Percentiles rank a stretch among this genome's conserved stretches.
phyloP scores from a whole-genome alignment of 2,797 vertebrate genomes.

The Siniperca undulata region DNA sequence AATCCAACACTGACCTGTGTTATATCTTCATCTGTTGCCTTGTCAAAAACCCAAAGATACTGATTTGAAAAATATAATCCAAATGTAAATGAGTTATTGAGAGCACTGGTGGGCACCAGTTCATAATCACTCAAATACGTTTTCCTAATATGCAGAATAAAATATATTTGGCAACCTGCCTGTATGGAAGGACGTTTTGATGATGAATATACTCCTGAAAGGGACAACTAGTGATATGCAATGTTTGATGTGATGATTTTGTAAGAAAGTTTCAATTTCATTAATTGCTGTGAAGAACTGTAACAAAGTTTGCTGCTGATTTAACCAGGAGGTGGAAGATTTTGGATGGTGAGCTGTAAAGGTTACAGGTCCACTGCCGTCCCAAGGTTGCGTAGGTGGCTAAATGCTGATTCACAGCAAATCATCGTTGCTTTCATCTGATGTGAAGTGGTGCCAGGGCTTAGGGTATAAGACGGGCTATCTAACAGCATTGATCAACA shows the following conservation, averaged over 20 bases:
- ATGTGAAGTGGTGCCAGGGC: slow-evolving; percentile 70
- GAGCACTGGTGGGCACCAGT: not conserved
- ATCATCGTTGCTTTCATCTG: slow-evolving; percentile 66
- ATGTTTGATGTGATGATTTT: not conserved
- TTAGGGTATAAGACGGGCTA: slow-evolving; percentile 56
- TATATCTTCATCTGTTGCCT: slow-evolving; percentile 35
- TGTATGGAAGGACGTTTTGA: not conserved
- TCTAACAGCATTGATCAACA: slow-evolving; percentile 73
- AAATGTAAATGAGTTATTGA: slow-evolving; percentile 10
- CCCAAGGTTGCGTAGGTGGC: slow-evolving; percentile 53
- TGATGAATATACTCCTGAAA: not conserved
- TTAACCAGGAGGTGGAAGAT: slow-evolving; percentile 5
- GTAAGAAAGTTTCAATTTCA: slow-evolving; percentile 4
- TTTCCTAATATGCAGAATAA: not conserved
- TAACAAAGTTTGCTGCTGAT: slow-evolving; percentile 24
- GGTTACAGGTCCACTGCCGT: slow-evolving; percentile 51
- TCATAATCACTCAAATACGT: not conserved
- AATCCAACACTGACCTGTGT: slow-evolving; percentile 34
- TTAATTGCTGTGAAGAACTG: not conserved
- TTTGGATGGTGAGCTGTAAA: slow-evolving; percentile 29
- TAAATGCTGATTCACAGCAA: slow-evolving; percentile 75
- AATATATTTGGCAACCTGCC: not conserved
- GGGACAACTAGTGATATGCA: not conserved
- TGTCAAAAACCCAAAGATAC: slow-evolving; percentile 16
- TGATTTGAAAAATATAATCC: slow-evolving; percentile 9